Conservation (phyloP, 1,140 invertebrate genomes). For the Cyclina sinensis region DNA sequence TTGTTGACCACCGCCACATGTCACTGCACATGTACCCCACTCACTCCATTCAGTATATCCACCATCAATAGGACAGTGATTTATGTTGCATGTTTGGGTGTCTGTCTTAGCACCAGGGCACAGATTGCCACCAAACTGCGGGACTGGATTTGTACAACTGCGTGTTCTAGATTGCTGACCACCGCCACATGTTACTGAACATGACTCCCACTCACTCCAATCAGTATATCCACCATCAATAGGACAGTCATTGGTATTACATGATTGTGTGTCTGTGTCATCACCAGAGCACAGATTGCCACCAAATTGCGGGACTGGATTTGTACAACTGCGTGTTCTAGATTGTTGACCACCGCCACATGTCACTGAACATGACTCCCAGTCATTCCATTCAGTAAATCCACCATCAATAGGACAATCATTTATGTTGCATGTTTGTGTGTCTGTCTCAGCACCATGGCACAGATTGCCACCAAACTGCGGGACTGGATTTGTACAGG, state of each 20-base stretch:
- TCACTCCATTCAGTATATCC: constrained; percentile 87
- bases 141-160: constrained; percentile 69
- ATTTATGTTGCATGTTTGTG: not conserved
- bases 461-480: constrained; percentile 67
- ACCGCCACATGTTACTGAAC: constrained; percentile 73
- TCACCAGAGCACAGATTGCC: constrained; percentile 64
- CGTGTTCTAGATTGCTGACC: constrained; percentile 69
- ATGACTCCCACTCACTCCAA: constrained; percentile 66
- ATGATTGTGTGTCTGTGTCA: constrained; percentile 21
- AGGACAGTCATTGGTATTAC: constrained; percentile 68
- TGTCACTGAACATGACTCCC: constrained; percentile 21
- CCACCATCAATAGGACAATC: constrained; percentile 53
- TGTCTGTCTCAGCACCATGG: not conserved
- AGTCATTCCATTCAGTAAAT: constrained; percentile 10
- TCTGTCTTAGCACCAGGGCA: constrained; percentile 67
- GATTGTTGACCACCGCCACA: constrained; percentile 49
- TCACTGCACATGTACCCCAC: constrained; percentile 96
- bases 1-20: constrained; percentile 95
- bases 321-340: constrained; percentile 55
- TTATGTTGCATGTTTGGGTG: constrained; percentile 49
- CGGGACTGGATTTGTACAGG: constrained; percentile 65
- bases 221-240: constrained; percentile 25
- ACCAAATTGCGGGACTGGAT: constrained; percentile 63
- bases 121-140: constrained; percentile 65
- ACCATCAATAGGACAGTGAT: constrained; percentile 59